Evolutionary conservation across 2,113 vertebrate genomes (phyloP).

Genomic region (Bambusicola thoracicus): DNA sequence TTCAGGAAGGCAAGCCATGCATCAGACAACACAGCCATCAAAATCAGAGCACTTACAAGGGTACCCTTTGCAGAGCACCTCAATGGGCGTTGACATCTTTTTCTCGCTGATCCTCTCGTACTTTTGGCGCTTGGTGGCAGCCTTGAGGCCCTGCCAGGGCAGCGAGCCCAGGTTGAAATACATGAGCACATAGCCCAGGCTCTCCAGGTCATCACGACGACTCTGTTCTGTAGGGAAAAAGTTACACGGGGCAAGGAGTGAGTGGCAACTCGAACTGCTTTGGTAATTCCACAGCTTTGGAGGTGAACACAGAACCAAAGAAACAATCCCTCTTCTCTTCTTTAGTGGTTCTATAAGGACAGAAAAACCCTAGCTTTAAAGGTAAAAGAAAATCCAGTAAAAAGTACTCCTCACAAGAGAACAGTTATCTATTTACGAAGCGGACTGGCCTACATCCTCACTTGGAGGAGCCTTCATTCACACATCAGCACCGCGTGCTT

Average conservation of each 20-base stretch:
- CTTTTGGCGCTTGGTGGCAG: slow-evolving; percentile 97
- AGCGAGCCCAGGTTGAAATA: slow-evolving; percentile 98
- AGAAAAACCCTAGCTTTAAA: neutral
- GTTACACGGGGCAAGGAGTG: slow-evolving; percentile 29
- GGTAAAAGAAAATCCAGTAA: neutral
- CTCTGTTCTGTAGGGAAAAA: slow-evolving; percentile 87
- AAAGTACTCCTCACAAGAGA: neutral
- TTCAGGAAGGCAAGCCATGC: neutral
- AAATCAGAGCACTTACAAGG: slow-evolving; percentile 86
- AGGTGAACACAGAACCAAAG: neutral
- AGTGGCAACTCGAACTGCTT: slow-evolving; percentile 8
- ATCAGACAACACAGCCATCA: neutral
- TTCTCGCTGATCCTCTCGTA: slow-evolving; percentile 98
- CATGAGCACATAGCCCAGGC: slow-evolving; percentile 96
- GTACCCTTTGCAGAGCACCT: slow-evolving; percentile 97
- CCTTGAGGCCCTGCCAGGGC: slow-evolving; percentile 98
- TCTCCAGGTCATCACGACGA: slow-evolving; percentile 95
- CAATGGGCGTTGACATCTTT: slow-evolving; percentile 98
- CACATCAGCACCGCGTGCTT: neutral
- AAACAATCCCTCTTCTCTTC: neutral
- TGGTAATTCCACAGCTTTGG: neutral
- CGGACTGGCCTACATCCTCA: neutral
- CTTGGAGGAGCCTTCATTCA: slow-evolving; percentile 17
- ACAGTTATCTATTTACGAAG: neutral
- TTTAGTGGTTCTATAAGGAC: neutral